Evolutionary conservation across 2,113 vertebrate species (phyloP).

Genomic region (Sigmodon hispidus): DNA sequence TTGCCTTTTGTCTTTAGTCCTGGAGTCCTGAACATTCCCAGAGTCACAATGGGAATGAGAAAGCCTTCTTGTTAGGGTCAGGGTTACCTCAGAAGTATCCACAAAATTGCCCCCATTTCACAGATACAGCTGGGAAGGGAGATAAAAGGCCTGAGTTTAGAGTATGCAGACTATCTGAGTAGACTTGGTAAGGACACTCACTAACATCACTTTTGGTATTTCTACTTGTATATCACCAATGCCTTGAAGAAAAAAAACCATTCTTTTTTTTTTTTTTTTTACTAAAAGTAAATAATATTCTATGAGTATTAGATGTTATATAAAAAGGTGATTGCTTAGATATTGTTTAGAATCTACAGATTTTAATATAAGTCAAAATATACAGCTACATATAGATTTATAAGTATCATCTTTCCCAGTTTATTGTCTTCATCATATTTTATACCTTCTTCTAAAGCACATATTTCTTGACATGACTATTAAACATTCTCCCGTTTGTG

Average conservation of each 20-base stretch:
- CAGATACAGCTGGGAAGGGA: not conserved
- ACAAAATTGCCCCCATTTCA: not conserved
- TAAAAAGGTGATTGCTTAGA: not conserved
- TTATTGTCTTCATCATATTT: slow-evolving; percentile 5
- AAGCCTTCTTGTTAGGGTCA: not conserved
- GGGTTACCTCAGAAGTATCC: not conserved
- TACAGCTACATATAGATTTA: not conserved
- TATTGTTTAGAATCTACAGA: not conserved
- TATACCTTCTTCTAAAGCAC: slow-evolving; percentile 8
- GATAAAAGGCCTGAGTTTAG: not conserved
- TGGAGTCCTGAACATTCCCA: not conserved
- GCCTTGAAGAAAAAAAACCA: not conserved
- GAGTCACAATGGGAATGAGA: not conserved
- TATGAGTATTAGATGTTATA: not conserved
- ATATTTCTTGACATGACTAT: not conserved
- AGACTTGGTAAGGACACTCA: not conserved
- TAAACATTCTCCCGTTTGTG: not conserved
- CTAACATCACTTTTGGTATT: not conserved
- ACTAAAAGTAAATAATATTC: not conserved
- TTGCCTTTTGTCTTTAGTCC: not conserved
- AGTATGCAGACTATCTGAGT: not conserved
- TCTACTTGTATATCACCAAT: not conserved
- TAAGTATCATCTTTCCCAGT: not conserved
- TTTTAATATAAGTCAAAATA: not conserved
- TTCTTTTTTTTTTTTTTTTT: not conserved